Percentiles rank a stretch among this genome's conserved stretches.
Conservation (phyloP, 2,797 vertebrate genomes). For the Columba guinea region DNA sequence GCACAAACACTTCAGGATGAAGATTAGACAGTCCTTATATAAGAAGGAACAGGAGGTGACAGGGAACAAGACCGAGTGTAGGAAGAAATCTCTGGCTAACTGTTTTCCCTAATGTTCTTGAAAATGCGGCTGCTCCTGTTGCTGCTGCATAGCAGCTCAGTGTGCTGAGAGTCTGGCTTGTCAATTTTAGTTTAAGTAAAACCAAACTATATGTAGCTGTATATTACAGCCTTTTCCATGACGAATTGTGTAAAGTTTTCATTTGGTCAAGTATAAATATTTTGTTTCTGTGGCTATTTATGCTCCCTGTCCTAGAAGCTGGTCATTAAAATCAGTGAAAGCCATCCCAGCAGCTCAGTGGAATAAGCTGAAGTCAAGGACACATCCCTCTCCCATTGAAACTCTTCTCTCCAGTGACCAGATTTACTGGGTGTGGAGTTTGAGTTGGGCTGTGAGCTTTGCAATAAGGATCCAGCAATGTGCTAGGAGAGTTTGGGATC, state of each 20-base stretch:
- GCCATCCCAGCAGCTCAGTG: not conserved
- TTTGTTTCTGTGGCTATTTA: not conserved
- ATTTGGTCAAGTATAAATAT: not conserved
- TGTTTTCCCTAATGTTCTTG: not conserved
- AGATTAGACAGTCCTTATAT: slow-evolving; percentile 34
- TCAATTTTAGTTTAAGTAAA: not conserved
- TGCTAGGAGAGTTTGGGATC: not conserved
- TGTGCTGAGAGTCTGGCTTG: not conserved
- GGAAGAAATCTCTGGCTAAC: not conserved
- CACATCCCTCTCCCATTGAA: not conserved
- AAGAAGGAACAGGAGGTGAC: slow-evolving; percentile 45
- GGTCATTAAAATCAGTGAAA: not conserved
- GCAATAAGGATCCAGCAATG: not conserved
- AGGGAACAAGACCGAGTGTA: not conserved
- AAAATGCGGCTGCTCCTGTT: not conserved
- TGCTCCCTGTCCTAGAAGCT: not conserved
- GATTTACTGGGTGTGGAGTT: not conserved
- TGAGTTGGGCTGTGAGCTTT: not conserved
- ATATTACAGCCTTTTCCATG: not conserved
- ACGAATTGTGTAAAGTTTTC: not conserved
- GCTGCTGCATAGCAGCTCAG: not conserved
- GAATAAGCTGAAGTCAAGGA: not conserved
- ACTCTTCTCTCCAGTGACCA: not conserved
- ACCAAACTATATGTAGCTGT: not conserved
- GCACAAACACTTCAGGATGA: slow-evolving; percentile 47